Conservation (phyloP, 2,888 invertebrate genomes). For the Lamellibrachia columna region DNA sequence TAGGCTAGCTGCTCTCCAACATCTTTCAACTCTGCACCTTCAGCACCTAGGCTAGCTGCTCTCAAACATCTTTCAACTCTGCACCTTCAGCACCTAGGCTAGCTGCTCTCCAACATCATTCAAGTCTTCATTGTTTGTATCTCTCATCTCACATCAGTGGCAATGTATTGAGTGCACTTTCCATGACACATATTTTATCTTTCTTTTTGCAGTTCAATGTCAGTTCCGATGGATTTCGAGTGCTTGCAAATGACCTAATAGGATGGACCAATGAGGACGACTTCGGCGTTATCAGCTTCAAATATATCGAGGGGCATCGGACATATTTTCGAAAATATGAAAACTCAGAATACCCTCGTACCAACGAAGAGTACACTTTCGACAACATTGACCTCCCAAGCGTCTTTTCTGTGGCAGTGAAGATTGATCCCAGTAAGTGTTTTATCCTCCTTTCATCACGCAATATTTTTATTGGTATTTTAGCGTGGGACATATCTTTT, state of each 20-base stretch:
- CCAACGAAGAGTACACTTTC: not conserved
- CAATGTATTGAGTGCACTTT: not conserved
- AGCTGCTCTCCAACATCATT: too few relatives aligned
- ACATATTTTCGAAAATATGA: constrained; percentile 1
- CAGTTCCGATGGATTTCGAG: not conserved
- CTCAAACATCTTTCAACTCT: not conserved
- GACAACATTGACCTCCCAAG: not conserved
- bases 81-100: not conserved
- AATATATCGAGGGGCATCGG: not conserved
- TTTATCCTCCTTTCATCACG: not conserved
- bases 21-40: not conserved
- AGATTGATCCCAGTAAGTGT: not conserved
- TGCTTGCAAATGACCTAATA: not conserved
- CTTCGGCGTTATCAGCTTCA: not conserved
- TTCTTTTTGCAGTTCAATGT: constrained; percentile 5
- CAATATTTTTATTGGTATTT: not conserved
- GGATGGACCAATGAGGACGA: not conserved
- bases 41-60: not conserved
- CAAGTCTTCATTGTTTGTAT: too few relatives aligned
- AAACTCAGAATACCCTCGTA: not conserved
- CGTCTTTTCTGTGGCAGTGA: not conserved
- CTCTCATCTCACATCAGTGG: too few relatives aligned
- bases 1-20: not conserved
- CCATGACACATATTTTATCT: not conserved
- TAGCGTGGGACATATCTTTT: not conserved